These are phyloP conservation scores for Ceriagrion tenellum DNA, from an alignment of 2,888 invertebrate genomes.

Conservation along the genomic window DNA sequence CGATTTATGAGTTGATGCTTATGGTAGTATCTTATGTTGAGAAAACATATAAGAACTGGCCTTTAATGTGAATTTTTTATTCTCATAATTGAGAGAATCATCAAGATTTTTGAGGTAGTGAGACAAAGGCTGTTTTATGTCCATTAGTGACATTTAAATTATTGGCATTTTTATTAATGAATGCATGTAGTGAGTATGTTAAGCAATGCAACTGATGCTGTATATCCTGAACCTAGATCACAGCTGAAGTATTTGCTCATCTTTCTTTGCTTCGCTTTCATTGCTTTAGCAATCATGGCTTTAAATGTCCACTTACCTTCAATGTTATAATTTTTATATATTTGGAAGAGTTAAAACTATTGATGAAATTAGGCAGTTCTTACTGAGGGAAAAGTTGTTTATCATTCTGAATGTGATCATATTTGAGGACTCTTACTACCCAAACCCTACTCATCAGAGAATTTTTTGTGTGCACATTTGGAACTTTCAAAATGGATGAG, in stretches of 20 bases:
- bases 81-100: too few relatives aligned
- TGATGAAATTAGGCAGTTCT: neutral
- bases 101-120: too few relatives aligned
- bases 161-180: neutral
- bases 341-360: neutral
- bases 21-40: neutral
- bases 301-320: neutral
- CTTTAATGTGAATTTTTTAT: neutral
- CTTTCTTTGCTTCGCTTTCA: too few relatives aligned
- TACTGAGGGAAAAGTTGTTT: neutral
- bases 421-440: neutral
- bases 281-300: neutral
- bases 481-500: neutral
- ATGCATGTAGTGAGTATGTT: neutral
- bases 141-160: neutral
- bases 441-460: too few relatives aligned
- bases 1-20: neutral
- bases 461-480: too few relatives aligned
- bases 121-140: too few relatives aligned
- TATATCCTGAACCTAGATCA: neutral
- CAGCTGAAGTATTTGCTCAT: neutral
- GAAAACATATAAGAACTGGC: neutral
- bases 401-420: neutral
- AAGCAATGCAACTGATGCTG: neutral
- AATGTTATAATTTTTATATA: neutral